phyloP scores from a whole-genome alignment of 2,113 vertebrate genomes.

The Daboia siamensis region DNA sequence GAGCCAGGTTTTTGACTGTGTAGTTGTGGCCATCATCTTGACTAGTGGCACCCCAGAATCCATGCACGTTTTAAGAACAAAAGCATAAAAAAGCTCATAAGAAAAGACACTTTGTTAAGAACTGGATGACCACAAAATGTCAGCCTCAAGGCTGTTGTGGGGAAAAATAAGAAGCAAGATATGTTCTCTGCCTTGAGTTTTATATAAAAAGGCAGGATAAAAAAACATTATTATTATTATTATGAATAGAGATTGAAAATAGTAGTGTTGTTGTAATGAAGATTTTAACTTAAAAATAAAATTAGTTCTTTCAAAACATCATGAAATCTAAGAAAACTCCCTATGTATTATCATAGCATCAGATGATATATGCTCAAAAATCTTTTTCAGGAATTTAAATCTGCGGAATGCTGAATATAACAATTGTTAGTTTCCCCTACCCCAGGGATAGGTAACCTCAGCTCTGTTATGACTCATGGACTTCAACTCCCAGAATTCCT shows the following conservation, averaged over 20 bases:
- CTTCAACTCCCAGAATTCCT: no score
- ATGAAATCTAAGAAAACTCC: not conserved
- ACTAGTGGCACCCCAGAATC: not conserved
- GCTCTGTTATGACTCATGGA: no score
- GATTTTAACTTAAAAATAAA: not conserved
- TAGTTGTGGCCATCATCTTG: not conserved
- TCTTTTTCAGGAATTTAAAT: not conserved
- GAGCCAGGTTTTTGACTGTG: not conserved
- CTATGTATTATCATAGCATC: not conserved
- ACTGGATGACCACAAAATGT: not conserved
- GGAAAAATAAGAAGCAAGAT: not conserved
- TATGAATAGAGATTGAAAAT: not conserved
- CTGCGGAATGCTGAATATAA: not conserved
- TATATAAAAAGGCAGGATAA: not conserved
- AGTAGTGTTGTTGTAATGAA: not conserved
- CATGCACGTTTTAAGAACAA: not conserved
- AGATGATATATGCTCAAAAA: not conserved
- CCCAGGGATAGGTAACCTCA: no score
- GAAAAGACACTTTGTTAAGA: not conserved
- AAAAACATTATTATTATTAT: not conserved
- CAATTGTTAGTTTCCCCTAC: not conserved
- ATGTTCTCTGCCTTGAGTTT: not conserved
- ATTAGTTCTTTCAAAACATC: not conserved
- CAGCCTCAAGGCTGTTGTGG: not conserved
- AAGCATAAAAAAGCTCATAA: not conserved